Evolutionary conservation across 2,113 vertebrate species (phyloP).

Genomic region (Opisthocomus hoazin): DNA sequence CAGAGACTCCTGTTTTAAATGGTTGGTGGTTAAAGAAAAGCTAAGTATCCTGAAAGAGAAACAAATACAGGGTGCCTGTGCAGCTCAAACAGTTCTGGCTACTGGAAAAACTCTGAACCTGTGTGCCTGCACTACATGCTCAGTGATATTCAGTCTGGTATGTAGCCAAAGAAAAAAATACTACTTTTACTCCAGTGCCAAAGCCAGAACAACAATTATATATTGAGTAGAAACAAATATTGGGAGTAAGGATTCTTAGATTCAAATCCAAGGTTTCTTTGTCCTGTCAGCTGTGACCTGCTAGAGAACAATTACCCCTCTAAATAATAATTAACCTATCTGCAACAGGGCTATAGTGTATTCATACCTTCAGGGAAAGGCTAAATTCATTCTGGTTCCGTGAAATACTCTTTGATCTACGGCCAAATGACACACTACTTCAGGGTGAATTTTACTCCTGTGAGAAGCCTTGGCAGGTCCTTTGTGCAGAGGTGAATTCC

Average conservation of each 20-base stretch:
- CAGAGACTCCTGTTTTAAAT: background rate
- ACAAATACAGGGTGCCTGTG: background rate
- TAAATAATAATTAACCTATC: constrained; percentile 35
- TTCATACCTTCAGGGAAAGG: background rate
- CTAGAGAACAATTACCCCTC: background rate
- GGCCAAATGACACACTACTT: background rate
- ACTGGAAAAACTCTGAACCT: background rate
- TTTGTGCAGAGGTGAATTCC: background rate
- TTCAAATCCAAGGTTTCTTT: background rate
- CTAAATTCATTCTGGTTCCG: background rate
- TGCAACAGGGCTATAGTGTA: background rate
- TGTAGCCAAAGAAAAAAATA: background rate
- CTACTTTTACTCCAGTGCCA: background rate
- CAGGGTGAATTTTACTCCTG: background rate
- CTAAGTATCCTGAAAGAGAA: background rate
- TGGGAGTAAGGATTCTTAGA: background rate
- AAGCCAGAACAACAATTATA: background rate
- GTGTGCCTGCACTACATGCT: background rate
- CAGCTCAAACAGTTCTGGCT: background rate
- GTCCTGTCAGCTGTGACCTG: background rate
- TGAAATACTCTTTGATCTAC: background rate
- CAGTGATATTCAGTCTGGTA: background rate
- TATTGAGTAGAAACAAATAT: background rate
- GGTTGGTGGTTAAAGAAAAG: background rate
- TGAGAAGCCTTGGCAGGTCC: background rate